A percentile compares a stretch with the other conserved stretches of the same genome.
Evolutionary conservation across 1,140 invertebrate species (phyloP).

Genomic region (Brachystomella parvula): DNA sequence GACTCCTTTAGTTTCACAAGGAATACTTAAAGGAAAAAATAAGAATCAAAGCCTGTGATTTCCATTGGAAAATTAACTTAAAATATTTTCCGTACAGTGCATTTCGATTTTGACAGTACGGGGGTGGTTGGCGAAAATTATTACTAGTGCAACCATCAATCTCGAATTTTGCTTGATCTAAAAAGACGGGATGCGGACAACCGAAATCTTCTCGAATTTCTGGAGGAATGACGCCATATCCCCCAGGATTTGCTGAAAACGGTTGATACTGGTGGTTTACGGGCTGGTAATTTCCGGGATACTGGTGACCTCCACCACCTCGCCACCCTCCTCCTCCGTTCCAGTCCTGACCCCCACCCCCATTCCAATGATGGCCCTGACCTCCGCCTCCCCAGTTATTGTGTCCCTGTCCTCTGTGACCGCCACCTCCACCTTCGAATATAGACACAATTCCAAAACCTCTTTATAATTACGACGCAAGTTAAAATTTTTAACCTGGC

Average conservation of each 20-base stretch:
- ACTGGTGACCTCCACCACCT: background rate
- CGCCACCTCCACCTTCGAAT: background rate
- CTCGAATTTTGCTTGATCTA: constrained; percentile 5
- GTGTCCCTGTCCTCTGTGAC: no score
- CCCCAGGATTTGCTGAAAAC: no score
- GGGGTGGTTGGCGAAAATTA: background rate
- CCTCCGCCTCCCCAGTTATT: no score
- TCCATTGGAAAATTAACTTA: background rate
- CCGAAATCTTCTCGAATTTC: background rate
- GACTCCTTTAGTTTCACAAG: background rate
- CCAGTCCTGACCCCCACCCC: no score
- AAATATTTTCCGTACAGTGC: background rate
- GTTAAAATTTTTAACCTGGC: no score
- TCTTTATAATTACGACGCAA: no score
- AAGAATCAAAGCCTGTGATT: background rate
- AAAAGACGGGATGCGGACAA: background rate
- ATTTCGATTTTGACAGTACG: background rate
- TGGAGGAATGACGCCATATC: background rate
- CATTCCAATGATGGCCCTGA: no score
- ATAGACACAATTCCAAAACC: no score
- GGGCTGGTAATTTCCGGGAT: background rate
- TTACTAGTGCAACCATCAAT: constrained; percentile 3
- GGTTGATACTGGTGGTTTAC: background rate
- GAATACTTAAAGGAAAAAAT: constrained; percentile 14
- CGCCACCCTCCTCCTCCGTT: background rate